Conservation (phyloP, 2,113 vertebrate genomes). For the Menidia beryllina region DNA sequence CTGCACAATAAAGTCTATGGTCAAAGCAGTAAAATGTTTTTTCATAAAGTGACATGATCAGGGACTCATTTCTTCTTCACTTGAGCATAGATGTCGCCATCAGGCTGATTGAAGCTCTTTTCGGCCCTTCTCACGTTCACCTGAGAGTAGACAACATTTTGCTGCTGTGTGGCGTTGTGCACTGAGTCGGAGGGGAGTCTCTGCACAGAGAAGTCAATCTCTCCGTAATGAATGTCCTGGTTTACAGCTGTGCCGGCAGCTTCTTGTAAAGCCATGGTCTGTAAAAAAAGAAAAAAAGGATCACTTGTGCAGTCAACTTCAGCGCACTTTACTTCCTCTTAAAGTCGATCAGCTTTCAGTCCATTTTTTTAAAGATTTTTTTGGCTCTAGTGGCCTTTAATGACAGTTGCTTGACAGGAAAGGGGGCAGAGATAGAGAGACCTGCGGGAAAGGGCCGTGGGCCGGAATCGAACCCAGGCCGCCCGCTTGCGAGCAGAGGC, state of each 20-base stretch:
- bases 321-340: too few species aligned
- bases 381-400: too few species aligned
- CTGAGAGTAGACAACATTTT: background rate
- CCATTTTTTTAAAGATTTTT: too few species aligned
- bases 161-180: background rate
- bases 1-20: too few species aligned
- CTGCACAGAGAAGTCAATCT: conserved; percentile 5
- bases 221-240: conserved; percentile 13
- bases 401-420: too few species aligned
- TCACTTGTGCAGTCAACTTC: background rate
- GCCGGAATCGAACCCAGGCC: too few species aligned
- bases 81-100: conserved; percentile 1
- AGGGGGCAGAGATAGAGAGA: too few species aligned
- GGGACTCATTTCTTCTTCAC: background rate
- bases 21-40: too few species aligned
- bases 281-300: background rate
- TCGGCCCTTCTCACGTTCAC: background rate
- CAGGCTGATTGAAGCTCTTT: background rate
- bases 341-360: background rate
- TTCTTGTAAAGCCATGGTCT: background rate
- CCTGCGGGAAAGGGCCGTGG: too few species aligned
- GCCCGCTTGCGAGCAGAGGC: too few species aligned
- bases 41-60: background rate
- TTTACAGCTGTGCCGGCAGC: background rate
- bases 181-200: background rate